These are phyloP conservation scores for Crioceris asparagi DNA, from an alignment of 2,888 invertebrate genomes.

Conservation along the genomic window DNA sequence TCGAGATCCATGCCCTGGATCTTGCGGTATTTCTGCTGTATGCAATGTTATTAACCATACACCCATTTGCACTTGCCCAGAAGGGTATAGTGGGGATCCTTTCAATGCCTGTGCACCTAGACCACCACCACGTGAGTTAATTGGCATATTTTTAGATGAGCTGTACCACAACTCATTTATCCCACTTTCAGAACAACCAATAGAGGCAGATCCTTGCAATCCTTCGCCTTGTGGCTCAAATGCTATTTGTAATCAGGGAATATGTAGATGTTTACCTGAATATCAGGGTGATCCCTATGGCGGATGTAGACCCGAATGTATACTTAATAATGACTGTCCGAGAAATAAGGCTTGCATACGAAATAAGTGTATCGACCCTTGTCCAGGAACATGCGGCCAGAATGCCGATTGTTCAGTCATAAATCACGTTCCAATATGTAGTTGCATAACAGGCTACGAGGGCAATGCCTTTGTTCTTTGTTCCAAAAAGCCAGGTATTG, in stretches of 20 bases:
- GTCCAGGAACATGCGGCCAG: conserved; percentile 65
- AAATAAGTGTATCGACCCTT: conserved; percentile 69
- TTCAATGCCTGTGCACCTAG: conserved; percentile 46
- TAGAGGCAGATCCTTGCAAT: conserved; percentile 38
- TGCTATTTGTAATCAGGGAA: conserved; percentile 55
- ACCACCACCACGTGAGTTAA: conserved; percentile 30
- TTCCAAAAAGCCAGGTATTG: conserved; percentile 43
- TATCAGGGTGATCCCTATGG: conserved; percentile 68
- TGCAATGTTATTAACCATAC: conserved; percentile 58
- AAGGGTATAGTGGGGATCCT: conserved; percentile 52
- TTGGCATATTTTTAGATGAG: too few relatives aligned
- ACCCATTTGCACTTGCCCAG: conserved; percentile 56
- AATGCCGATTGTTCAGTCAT: conserved; percentile 66
- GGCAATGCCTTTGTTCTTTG: conserved; percentile 65
- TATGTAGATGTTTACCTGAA: conserved; percentile 60
- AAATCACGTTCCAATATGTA: conserved; percentile 69
- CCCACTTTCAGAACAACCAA: conserved; percentile 23
- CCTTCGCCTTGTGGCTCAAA: conserved; percentile 61
- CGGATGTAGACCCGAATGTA: conserved; percentile 72
- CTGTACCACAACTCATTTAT: conserved; percentile 1
- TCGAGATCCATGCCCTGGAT: conserved; percentile 50
- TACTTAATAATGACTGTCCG: conserved; percentile 63
- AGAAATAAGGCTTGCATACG: conserved; percentile 56
- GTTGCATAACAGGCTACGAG: conserved; percentile 55
- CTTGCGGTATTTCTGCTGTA: conserved; percentile 50